Evolutionary conservation across 2,888 invertebrate species (phyloP).

Genomic region (Dermolepida albohirtum): DNA sequence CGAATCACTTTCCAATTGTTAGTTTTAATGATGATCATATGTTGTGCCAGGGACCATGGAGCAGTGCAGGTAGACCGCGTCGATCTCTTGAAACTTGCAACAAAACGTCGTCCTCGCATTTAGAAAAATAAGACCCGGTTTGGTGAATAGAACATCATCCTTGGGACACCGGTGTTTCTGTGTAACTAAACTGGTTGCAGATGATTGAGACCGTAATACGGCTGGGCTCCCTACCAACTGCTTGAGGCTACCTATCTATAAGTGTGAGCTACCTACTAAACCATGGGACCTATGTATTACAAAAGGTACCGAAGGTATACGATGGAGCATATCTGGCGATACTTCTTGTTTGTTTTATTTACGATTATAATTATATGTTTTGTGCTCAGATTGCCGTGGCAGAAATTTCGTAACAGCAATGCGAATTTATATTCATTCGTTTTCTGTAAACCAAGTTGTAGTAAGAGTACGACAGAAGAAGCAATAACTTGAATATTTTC

Average conservation of each 20-base stretch:
- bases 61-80: slow-evolving; percentile 14
- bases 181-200: slow-evolving; percentile 43
- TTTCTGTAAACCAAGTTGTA: no score
- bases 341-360: slow-evolving; percentile 5
- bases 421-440: no score
- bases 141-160: slow-evolving; percentile 22
- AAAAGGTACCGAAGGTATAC: slow-evolving; percentile 15
- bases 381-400: slow-evolving; percentile 19
- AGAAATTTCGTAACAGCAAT: not conserved
- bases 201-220: slow-evolving; percentile 41
- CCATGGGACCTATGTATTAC: slow-evolving; percentile 33
- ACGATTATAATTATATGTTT: slow-evolving; percentile 29
- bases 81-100: slow-evolving; percentile 2
- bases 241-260: slow-evolving; percentile 32
- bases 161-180: slow-evolving; percentile 37
- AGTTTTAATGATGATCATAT: slow-evolving; percentile 27
- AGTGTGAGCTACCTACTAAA: slow-evolving; percentile 36
- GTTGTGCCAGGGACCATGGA: not conserved
- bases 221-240: slow-evolving; percentile 41
- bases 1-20: slow-evolving; percentile 30
- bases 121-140: slow-evolving; percentile 27
- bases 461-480: no score
- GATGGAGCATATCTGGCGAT: slow-evolving; percentile 11
- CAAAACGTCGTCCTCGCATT: slow-evolving; percentile 16
- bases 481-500: no score